Base-by-base conservation (phyloP, 2,888 invertebrate genomes). In the Sminthurides aquaticus region DNA sequence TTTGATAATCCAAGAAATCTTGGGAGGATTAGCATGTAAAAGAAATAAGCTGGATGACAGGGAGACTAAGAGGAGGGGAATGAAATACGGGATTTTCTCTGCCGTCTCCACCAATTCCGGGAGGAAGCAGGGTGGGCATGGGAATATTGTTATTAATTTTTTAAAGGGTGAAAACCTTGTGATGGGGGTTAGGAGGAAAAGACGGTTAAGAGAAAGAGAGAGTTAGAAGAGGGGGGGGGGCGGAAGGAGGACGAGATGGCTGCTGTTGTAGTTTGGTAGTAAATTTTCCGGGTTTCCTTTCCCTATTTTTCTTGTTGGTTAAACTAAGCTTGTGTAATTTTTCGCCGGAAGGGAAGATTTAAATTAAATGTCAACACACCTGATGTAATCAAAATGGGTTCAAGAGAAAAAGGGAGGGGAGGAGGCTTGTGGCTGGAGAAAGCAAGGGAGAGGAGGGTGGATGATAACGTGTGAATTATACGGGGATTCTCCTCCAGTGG, bases 301-400 rank as follows among this genome's bases (percentile, higher is more conserved):
- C 15, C 43, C 43, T 34, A 34, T 34, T 34, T 34, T 34, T 34
- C 43, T 34, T 34, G 43, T 34, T 34, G 43, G 43, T 34, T 34
- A 34, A 34, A 15, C 43, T 15, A 15, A 34, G 43, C 15, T 34
- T 34, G 43, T 34, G 43, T 34, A 34, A 34, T 34, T 34, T 34
- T 15, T 5, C 8, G 8, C 43, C 43, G 43, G 43, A 34, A 34
- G 43, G 43, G 43, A 34, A 34, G 43, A 34, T 29, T 56, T 56
- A 62, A 62, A 62, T 62, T 62, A 62, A 62, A 62, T 62, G 62
- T 62, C 62, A 62, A 62, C 62, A 62, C 62, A 62, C 62, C 62
- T 62, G 62, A 62, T 62, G 48, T 34, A 34, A 34, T 34, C 43
- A 34, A 34, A 34, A 34, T 15, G 43, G 15, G 43, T 34, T 5